Evolutionary conservation across 2,888 invertebrate genomes (phyloP), one percentile per base, ranked within the genome.

Genomic region (Stegophylla sp.): DNA sequence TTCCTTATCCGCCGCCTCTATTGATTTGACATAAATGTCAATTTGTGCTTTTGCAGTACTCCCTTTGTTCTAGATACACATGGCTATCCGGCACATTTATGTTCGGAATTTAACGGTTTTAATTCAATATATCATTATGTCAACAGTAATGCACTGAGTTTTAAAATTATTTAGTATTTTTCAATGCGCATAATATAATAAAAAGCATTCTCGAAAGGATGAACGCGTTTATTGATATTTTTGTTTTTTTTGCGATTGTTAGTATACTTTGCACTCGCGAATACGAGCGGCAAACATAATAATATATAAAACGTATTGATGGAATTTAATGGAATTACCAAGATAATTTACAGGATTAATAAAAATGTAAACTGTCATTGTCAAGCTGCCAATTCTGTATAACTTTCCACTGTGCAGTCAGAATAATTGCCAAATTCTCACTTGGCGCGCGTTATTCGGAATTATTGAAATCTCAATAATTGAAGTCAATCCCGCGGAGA

Each of bases 351-450:
- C 41, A 56, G 53, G 41, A 41, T 71, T 71, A 71, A 71, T 69
- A 51, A 69, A n/a, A 69, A 53, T 26, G 45, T 48, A 13, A 51
- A 51, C 56, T 23, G 45, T 41, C 48, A 26, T 56, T 71, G 71
- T 71, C 53, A 71, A 20, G 53, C 53, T 56, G 71, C 71, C 71
- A 71, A 71, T 20, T 56, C 20, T 3, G 20, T 20, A 51, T 15
- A 20, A 56, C 56, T 56, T 56, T 56, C 23, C 56, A 23, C 56
- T 34, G 20, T 4, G 20, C 20, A 5, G 23, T 56, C 26, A 23
- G 45, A 45, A 69, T 51, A 69, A 69, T 69, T 69, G 69, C 69
- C 69, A 69, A 69, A 69, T 69, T 69, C 51, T 53, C 51, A 9
- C 1, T 9, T 45, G 48, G 48, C 48, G 51, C 48, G 51, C 69